phyloP scores from a whole-genome alignment of 2,113 vertebrate genomes.

The Terrapene triunguis region DNA sequence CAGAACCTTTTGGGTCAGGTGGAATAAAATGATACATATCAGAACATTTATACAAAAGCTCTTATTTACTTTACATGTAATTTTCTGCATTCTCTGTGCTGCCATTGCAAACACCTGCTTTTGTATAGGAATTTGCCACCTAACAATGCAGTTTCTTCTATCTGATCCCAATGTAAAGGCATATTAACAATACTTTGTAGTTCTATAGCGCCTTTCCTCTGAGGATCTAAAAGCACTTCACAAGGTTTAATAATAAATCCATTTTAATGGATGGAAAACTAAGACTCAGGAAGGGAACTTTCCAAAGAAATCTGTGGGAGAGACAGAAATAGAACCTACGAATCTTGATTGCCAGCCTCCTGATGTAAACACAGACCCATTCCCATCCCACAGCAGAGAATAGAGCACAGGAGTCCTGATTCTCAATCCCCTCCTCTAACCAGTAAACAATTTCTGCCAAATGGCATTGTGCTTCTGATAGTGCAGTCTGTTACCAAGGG shows the following conservation, averaged over 20 bases:
- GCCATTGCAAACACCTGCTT: neutral
- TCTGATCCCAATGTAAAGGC: neutral
- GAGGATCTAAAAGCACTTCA: conserved; percentile 65
- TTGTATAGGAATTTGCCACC: neutral
- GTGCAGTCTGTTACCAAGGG: conserved; percentile 37
- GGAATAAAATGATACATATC: neutral
- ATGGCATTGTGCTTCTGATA: neutral
- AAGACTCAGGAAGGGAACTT: conserved; percentile 48
- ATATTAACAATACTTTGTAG: conserved; percentile 63
- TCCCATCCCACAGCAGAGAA: conserved; percentile 12
- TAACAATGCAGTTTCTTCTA: neutral
- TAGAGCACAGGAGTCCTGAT: neutral
- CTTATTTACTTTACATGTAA: neutral
- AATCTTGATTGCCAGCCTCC: neutral
- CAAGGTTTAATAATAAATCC: conserved; percentile 57
- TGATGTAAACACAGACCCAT: conserved; percentile 34
- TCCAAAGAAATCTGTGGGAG: conserved; percentile 59
- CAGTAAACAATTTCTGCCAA: conserved; percentile 1
- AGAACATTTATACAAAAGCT: conserved; percentile 39
- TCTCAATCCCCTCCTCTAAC: neutral
- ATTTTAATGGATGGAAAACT: conserved; percentile 58
- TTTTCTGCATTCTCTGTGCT: neutral
- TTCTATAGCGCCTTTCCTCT: conserved; percentile 38
- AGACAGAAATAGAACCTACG: conserved; percentile 8
- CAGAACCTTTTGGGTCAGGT: conserved; percentile 53